A percentile compares a stretch with the other conserved stretches of the same genome.
These are phyloP conservation scores for Chromobotia macracanthus DNA, from an alignment of 2,797 vertebrate genomes.

Conservation along the genomic window DNA sequence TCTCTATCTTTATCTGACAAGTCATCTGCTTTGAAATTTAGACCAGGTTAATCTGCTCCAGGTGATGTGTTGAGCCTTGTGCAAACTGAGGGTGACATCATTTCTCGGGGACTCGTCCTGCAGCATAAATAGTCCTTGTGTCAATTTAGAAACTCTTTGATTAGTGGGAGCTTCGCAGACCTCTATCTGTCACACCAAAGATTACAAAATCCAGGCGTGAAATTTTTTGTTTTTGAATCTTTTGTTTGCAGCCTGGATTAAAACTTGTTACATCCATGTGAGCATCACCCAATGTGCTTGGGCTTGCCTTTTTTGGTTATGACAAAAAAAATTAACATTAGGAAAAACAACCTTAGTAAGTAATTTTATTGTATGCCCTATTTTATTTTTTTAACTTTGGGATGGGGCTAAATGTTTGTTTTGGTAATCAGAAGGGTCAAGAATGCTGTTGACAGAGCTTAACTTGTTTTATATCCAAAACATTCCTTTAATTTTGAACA, in stretches of 20 bases:
- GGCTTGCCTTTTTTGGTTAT: no score
- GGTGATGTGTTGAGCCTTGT: slow-evolving; percentile 57
- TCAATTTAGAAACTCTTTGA: slow-evolving; percentile 39
- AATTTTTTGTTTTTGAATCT: neutral
- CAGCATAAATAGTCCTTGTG: slow-evolving; percentile 48
- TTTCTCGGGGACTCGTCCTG: slow-evolving; percentile 47
- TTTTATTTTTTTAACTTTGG: neutral
- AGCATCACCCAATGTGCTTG: neutral
- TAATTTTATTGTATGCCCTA: neutral
- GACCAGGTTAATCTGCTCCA: slow-evolving; percentile 69
- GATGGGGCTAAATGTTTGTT: neutral
- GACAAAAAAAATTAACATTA: no score
- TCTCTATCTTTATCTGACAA: slow-evolving; percentile 65
- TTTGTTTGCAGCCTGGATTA: neutral
- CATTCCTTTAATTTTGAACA: neutral
- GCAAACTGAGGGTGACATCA: slow-evolving; percentile 61
- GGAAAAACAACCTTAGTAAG: neutral
- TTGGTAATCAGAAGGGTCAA: no score
- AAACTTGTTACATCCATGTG: neutral
- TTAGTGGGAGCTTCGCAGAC: slow-evolving; percentile 16
- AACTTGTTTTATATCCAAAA: no score
- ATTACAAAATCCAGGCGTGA: neutral
- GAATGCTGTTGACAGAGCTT: no score
- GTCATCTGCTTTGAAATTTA: slow-evolving; percentile 65
- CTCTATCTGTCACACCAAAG: slow-evolving; percentile 5